Evolutionary conservation across 2,797 vertebrate genomes (phyloP).

Genomic region (Gephyroberyx darwinii): DNA sequence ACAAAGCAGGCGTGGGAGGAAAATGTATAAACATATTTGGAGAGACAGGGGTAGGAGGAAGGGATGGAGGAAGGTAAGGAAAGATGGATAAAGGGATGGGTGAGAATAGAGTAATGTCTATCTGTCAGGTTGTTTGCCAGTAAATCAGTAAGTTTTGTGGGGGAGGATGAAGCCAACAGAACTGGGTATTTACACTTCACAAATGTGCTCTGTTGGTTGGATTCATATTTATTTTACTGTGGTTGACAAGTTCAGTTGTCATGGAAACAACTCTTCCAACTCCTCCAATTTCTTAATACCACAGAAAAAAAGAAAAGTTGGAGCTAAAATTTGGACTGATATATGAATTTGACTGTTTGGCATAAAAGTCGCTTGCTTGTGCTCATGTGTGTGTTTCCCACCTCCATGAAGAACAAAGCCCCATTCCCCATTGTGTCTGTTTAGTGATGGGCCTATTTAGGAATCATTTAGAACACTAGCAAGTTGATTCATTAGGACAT

Average conservation of each 20-base stretch:
- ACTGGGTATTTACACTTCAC: constrained; percentile 65
- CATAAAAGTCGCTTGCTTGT: neutral
- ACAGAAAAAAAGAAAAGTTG: neutral
- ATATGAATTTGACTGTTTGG: neutral
- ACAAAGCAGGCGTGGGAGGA: neutral
- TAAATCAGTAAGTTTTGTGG: constrained; percentile 56
- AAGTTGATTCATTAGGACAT: constrained; percentile 65
- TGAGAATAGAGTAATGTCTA: constrained; percentile 29
- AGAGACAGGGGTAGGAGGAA: constrained; percentile 5
- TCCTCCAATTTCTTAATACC: constrained; percentile 26
- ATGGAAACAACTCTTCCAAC: constrained; percentile 75
- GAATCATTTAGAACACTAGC: constrained; percentile 59
- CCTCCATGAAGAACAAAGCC: neutral
- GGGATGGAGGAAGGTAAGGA: neutral
- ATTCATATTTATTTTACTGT: constrained; percentile 66
- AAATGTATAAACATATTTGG: constrained; percentile 10
- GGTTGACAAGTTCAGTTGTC: constrained; percentile 71
- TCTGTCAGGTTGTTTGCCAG: constrained; percentile 45
- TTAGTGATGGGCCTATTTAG: constrained; percentile 36
- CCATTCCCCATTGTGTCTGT: constrained; percentile 23
- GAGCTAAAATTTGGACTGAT: too few relatives aligned
- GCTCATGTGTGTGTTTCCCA: neutral
- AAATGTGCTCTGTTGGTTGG: constrained; percentile 52
- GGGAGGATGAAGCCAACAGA: constrained; percentile 58
- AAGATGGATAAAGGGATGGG: constrained; percentile 20